phyloP scores from a whole-genome alignment of 23 tunicate species.

The Halocynthia aurantium region DNA sequence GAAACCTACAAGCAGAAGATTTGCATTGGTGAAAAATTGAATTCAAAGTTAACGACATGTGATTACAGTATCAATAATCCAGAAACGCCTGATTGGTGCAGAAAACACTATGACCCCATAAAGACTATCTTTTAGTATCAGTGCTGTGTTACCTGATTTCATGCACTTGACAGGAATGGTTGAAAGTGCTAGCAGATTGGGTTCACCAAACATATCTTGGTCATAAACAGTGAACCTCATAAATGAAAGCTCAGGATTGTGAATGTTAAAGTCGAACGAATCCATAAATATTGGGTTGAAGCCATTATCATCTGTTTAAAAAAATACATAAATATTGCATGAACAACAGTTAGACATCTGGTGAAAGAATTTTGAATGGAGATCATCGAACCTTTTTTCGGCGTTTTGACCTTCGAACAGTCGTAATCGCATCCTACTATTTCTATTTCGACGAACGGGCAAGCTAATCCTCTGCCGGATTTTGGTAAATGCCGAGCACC shows the following conservation, averaged over 20 bases:
- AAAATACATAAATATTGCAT: background rate
- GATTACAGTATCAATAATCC: no score
- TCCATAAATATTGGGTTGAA: conserved; percentile 71
- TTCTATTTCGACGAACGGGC: conserved; percentile 59
- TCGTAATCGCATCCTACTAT: conserved; percentile 54
- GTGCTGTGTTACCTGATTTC: no score
- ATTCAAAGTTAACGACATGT: no score
- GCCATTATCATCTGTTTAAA: conserved; percentile 77
- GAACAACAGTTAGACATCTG: background rate
- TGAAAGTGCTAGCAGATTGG: conserved; percentile 72
- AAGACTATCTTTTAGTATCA: no score
- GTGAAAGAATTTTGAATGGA: background rate
- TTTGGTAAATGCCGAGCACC: conserved; percentile 66
- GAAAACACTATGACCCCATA: no score
- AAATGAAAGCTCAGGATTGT: conserved; percentile 53
- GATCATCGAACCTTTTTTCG: conserved; percentile 29
- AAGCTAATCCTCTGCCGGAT: conserved; percentile 31
- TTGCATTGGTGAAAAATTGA: background rate
- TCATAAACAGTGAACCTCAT: conserved; percentile 73
- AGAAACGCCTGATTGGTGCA: no score
- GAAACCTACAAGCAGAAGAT: background rate
- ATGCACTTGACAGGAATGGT: conserved; percentile 67
- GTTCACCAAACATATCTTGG: conserved; percentile 97
- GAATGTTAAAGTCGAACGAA: conserved; percentile 66
- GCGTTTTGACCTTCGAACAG: conserved; percentile 39